Conservation (phyloP, 2,113 vertebrate species). For the zebrafish (Danio rerio) region GRCz12tu NC_133184.1:22679001-22679500, state of each 20-base stretch:
- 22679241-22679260: neutral
- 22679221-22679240: neutral
- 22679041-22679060: slow-evolving; percentile 65
- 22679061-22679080: slow-evolving; percentile 59
- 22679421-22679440: no score
- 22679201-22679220: slow-evolving; percentile 5
- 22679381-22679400: no score
- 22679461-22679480: no score
- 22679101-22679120: slow-evolving; percentile 22
- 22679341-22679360: no score
- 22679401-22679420: no score
- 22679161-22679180: neutral
- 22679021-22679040: slow-evolving; percentile 96
- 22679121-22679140: slow-evolving; percentile 66
- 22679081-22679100: slow-evolving; percentile 62
- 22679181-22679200: neutral
- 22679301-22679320: no score
- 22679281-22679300: neutral
- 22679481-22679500: no score
- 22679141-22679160: slow-evolving; percentile 37
- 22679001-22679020: slow-evolving; percentile 90
- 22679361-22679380: no score
- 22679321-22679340: no score
- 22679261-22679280: neutral
- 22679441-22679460: no score